Evolutionary conservation across 2,113 vertebrate genomes (phyloP).

Genomic region (Neotoma lepida): DNA sequence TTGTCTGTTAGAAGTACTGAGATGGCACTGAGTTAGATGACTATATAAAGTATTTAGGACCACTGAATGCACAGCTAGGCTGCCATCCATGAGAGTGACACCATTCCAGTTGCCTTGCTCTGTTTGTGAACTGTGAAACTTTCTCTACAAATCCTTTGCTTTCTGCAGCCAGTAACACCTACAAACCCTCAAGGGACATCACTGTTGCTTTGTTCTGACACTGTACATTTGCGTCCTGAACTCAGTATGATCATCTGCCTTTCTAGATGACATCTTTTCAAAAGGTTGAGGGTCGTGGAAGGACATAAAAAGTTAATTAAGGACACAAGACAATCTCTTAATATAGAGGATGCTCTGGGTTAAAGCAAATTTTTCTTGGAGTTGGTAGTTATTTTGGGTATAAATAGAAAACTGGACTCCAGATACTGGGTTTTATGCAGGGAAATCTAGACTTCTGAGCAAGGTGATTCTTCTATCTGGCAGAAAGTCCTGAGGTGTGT

Average conservation of each 20-base stretch:
- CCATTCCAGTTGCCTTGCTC: not conserved
- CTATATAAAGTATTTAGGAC: not conserved
- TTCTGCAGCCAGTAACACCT: not conserved
- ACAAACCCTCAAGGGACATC: not conserved
- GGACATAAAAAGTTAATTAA: not conserved
- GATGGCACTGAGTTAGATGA: not conserved
- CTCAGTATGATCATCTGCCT: not conserved
- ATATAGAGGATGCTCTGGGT: not conserved
- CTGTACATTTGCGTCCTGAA: not conserved
- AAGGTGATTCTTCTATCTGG: conserved; percentile 17
- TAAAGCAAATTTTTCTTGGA: conserved; percentile 25
- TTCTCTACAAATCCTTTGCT: not conserved
- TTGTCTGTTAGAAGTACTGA: not conserved
- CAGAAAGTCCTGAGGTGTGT: conserved; percentile 1
- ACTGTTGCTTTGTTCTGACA: not conserved
- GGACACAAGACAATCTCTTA: not conserved
- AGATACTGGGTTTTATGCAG: conserved; percentile 24
- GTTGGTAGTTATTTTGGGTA: not conserved
- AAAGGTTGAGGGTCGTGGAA: not conserved
- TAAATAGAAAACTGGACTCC: not conserved
- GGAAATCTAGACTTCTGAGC: conserved; percentile 12
- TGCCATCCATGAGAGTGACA: not conserved
- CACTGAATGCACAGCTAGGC: not conserved
- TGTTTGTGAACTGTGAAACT: not conserved
- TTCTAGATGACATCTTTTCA: not conserved